These are phyloP conservation scores for Amphibalanus amphitrite DNA, from an alignment of 1,140 invertebrate species.

Conservation along the genomic window DNA sequence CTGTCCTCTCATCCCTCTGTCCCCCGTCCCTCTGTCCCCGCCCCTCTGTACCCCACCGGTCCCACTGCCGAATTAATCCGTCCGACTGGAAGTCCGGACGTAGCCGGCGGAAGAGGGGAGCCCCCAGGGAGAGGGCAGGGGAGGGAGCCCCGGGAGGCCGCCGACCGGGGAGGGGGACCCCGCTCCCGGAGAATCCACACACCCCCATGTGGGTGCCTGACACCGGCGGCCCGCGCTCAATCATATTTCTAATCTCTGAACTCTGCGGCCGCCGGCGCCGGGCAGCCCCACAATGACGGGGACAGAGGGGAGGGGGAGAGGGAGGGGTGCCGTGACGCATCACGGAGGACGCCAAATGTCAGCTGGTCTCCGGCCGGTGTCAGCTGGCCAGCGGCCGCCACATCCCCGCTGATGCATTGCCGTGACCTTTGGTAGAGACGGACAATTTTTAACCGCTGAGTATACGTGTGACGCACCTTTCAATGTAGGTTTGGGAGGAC, in stretches of 20 bases:
- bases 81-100: not conserved
- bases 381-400: too few relatives aligned
- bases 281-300: not conserved
- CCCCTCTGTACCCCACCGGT: too few relatives aligned
- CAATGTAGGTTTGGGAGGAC: too few relatives aligned
- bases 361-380: not conserved
- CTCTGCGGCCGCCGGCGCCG: not conserved
- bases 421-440: not conserved
- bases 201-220: not conserved
- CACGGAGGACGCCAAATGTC: not conserved
- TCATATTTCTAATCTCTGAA: not conserved
- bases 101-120: conserved; percentile 5
- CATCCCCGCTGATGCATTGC: not conserved
- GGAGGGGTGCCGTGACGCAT: not conserved
- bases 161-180: not conserved
- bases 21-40: not conserved
- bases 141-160: not conserved
- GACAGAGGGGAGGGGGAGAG: too few relatives aligned
- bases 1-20: not conserved
- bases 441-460: not conserved
- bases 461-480: too few relatives aligned
- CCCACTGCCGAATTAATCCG: not conserved
- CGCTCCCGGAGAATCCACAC: not conserved
- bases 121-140: not conserved
- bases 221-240: not conserved